Evolutionary conservation across 2,797 vertebrate genomes (phyloP).

Genomic region (Octomys mimax): DNA sequence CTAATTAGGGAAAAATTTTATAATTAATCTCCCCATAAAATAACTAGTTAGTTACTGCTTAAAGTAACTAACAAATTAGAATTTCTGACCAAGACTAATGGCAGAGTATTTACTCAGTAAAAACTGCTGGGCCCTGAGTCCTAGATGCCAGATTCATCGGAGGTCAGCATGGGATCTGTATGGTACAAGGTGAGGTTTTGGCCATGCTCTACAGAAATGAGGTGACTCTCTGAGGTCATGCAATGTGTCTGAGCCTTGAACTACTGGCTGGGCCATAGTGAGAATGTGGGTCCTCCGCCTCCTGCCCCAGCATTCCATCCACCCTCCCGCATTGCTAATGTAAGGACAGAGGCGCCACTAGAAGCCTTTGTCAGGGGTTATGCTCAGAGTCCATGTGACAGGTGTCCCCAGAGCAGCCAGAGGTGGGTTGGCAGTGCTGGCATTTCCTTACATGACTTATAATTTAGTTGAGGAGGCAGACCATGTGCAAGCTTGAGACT

Average conservation of each 20-base stretch:
- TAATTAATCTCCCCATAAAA: conserved; percentile 40
- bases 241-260: background rate
- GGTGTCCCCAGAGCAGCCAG: background rate
- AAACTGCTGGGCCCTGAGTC: background rate
- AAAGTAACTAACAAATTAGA: background rate
- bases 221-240: background rate
- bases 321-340: rapidly evolving
- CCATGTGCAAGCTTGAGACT: background rate
- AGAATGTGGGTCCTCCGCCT: background rate
- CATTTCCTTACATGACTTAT: background rate
- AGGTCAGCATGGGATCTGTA: background rate
- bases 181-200: background rate
- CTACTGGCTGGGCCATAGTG: background rate
- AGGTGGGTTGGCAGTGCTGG: rapidly evolving
- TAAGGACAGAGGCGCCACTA: background rate
- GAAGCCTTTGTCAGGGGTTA: background rate
- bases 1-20: conserved; percentile 8
- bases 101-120: background rate
- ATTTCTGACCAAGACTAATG: conserved; percentile 24
- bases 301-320: background rate
- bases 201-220: background rate
- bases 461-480: background rate
- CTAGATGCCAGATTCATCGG: background rate
- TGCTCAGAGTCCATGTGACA: background rate
- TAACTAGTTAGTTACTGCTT: conserved; percentile 31